Conservation (phyloP, 37 sponge, comb jelly and placozoan species). For the Agelas oroides region DNA sequence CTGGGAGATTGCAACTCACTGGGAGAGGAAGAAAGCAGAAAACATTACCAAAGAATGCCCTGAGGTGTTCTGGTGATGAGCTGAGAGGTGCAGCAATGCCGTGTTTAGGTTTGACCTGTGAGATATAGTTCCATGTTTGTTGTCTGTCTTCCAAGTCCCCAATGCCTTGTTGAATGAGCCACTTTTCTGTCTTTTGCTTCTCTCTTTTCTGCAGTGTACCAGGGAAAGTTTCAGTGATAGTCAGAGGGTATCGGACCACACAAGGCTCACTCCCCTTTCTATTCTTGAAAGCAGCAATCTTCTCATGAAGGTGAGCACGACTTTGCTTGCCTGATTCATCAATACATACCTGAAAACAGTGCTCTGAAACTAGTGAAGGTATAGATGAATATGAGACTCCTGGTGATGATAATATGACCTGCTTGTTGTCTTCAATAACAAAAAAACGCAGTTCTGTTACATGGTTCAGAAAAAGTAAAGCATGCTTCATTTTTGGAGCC, state of each 20-base stretch:
- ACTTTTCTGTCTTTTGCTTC: conserved; percentile 25
- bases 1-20: conserved; percentile 45
- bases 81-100: conserved; percentile 68
- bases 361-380: no score
- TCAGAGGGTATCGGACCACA: conserved; percentile 14
- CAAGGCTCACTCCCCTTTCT: neutral
- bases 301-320: neutral
- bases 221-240: neutral
- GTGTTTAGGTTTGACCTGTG: conserved; percentile 58
- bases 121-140: conserved; percentile 44
- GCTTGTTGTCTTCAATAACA: conserved; percentile 44
- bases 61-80: no score
- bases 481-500: conserved; percentile 55
- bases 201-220: no score
- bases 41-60: conserved; percentile 17
- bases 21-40: conserved; percentile 86
- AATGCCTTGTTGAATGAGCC: conserved; percentile 75
- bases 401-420: neutral
- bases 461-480: conserved; percentile 70
- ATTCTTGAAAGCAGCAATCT: neutral
- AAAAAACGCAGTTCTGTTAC: conserved; percentile 49
- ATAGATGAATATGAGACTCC: no score
- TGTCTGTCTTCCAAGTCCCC: conserved; percentile 45
- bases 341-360: conserved; percentile 2
- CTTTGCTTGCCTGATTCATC: neutral